Percentiles rank a stretch among this genome's conserved stretches.
Conservation (phyloP, 2,113 vertebrate species). For the Neotoma lepida region DNA sequence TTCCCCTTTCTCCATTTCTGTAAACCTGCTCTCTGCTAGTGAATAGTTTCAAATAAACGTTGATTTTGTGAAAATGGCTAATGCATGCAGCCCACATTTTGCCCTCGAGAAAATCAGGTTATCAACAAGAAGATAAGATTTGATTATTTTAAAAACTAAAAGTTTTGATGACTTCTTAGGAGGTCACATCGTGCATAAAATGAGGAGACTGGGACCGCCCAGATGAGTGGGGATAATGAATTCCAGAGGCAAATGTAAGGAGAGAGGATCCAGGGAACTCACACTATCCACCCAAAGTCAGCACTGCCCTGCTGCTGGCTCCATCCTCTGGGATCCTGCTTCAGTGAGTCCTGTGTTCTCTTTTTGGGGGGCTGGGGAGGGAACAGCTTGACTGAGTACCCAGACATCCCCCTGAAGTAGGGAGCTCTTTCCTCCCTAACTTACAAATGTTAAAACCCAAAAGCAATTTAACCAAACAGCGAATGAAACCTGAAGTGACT, state of each 20-base stretch:
- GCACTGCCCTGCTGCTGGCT: too few species aligned
- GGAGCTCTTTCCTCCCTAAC: neutral
- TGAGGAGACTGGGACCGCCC: neutral
- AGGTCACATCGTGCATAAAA: neutral
- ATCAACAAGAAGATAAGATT: neutral
- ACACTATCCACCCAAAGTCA: fast-evolving
- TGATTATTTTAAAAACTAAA: neutral
- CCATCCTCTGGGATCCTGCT: fast-evolving
- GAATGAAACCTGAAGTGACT: neutral
- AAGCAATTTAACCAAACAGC: neutral
- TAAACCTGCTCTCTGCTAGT: neutral
- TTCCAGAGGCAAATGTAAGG: neutral
- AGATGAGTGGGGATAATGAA: fast-evolving
- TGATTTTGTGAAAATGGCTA: neutral
- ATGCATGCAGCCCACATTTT: fast-evolving
- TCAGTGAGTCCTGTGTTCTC: fast-evolving
- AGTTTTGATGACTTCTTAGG: neutral
- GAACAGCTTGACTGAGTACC: fast-evolving
- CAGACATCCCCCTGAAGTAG: fast-evolving
- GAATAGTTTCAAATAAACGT: too few species aligned
- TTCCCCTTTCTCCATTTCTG: fast-evolving
- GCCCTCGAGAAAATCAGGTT: neutral
- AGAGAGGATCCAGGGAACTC: fast-evolving
- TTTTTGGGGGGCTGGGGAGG: fast-evolving
- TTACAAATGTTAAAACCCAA: neutral